phyloP scores from a whole-genome alignment of 1,140 invertebrate species.

The Scaptomyza hsui region DNA sequence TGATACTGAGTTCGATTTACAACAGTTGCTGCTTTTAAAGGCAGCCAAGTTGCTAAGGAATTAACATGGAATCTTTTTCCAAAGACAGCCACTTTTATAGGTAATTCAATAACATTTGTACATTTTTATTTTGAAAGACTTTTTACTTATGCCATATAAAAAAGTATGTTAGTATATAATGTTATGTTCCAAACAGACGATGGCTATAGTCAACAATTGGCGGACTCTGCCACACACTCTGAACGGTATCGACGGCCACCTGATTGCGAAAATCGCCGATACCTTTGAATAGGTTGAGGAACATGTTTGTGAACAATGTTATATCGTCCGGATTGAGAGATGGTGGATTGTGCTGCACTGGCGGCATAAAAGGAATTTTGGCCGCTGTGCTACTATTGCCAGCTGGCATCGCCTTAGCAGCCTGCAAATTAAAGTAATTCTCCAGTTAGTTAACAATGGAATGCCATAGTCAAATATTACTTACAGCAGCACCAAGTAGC shows the following conservation, averaged over 20 bases:
- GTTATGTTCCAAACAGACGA: constrained; percentile 52
- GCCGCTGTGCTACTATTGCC: constrained; percentile 8
- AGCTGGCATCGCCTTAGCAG: constrained; percentile 25
- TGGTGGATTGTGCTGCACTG: constrained; percentile 31
- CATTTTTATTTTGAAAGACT: too few relatives aligned
- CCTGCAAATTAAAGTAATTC: background rate
- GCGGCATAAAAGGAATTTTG: constrained; percentile 45
- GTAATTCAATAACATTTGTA: too few relatives aligned
- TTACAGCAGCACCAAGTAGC: constrained; percentile 29
- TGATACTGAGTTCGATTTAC: background rate
- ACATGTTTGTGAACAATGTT: constrained; percentile 61
- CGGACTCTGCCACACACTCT: constrained; percentile 71
- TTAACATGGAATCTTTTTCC: background rate
- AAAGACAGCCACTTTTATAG: background rate
- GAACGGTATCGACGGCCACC: constrained; percentile 58
- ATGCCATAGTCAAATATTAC: background rate
- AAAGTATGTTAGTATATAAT: background rate
- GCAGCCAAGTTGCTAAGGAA: background rate
- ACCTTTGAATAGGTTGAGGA: constrained; percentile 55
- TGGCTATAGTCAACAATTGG: constrained; percentile 62
- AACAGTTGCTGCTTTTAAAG: background rate
- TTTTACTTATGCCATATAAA: too few relatives aligned
- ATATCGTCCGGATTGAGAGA: constrained; percentile 58
- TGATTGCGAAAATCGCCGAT: constrained; percentile 60
- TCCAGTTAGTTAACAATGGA: background rate